Evolutionary conservation across 2,113 vertebrate genomes (phyloP).

Genomic region (Carassius carassius): DNA sequence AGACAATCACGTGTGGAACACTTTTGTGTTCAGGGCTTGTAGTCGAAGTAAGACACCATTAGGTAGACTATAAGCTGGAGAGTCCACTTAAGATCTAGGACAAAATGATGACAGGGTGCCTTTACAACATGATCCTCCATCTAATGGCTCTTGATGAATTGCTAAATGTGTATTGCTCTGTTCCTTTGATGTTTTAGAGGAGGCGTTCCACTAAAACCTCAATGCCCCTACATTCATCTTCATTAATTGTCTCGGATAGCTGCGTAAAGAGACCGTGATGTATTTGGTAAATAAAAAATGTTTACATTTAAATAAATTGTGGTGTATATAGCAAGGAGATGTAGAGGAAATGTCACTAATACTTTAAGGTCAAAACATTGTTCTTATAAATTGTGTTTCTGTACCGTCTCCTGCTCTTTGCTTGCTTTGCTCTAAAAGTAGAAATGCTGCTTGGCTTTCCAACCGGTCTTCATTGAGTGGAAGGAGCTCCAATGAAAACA

Average conservation of each 20-base stretch:
- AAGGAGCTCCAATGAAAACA: conserved; percentile 52
- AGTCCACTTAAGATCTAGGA: conserved; percentile 12
- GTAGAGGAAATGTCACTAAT: conserved; percentile 1
- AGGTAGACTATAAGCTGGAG: background rate
- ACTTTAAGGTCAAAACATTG: background rate
- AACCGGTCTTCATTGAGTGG: conserved; percentile 38
- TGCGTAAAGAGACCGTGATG: conserved; percentile 1
- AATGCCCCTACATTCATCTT: conserved; percentile 28
- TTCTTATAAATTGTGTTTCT: conserved; percentile 4
- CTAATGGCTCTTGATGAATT: conserved; percentile 44
- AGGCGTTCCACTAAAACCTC: conserved; percentile 43
- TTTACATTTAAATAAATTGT: background rate
- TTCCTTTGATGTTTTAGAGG: conserved; percentile 44
- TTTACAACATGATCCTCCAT: conserved; percentile 37
- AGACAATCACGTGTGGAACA: background rate
- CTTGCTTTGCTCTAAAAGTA: conserved; percentile 41
- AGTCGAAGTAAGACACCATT: background rate
- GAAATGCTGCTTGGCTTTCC: conserved; percentile 56
- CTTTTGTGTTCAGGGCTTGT: background rate
- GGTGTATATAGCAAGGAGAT: conserved; percentile 3
- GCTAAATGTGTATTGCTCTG: conserved; percentile 25
- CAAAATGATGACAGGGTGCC: conserved; percentile 38
- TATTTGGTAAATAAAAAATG: background rate
- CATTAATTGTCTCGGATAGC: conserved; percentile 23
- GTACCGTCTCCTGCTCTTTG: background rate